Conservation (phyloP, 1,140 invertebrate genomes). For the Leptinotarsa defecta region DNA sequence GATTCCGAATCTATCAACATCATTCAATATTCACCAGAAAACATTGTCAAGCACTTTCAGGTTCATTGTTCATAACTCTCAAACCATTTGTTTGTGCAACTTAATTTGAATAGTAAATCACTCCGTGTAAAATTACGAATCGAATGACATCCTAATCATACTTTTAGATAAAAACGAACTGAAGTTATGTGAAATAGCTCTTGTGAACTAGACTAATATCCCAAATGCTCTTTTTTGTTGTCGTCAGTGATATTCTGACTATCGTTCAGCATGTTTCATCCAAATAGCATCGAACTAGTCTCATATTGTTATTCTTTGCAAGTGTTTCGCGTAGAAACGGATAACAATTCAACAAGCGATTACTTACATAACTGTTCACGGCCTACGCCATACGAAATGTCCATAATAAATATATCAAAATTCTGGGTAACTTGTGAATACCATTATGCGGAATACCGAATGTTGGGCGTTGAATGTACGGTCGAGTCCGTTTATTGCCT, state of each 20-base stretch:
- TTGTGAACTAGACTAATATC: too few relatives aligned
- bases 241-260: not conserved
- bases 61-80: too few relatives aligned
- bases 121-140: too few relatives aligned
- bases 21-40: too few relatives aligned
- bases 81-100: too few relatives aligned
- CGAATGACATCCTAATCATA: too few relatives aligned
- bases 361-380: conserved; percentile 1
- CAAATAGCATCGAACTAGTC: not conserved
- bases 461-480: conserved; percentile 1
- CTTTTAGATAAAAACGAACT: too few relatives aligned
- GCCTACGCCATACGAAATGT: conserved; percentile 7
- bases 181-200: too few relatives aligned
- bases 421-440: conserved; percentile 8
- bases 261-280: not conserved
- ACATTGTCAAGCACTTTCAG: too few relatives aligned
- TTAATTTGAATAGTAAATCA: too few relatives aligned
- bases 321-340: not conserved
- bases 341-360: conserved; percentile 3
- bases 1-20: too few relatives aligned
- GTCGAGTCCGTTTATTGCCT: not conserved
- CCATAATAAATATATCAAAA: conserved; percentile 9
- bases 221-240: too few relatives aligned
- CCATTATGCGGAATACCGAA: conserved; percentile 5
- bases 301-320: not conserved